Conservation (phyloP, 2,888 invertebrate genomes). For the Laothoe populi region DNA sequence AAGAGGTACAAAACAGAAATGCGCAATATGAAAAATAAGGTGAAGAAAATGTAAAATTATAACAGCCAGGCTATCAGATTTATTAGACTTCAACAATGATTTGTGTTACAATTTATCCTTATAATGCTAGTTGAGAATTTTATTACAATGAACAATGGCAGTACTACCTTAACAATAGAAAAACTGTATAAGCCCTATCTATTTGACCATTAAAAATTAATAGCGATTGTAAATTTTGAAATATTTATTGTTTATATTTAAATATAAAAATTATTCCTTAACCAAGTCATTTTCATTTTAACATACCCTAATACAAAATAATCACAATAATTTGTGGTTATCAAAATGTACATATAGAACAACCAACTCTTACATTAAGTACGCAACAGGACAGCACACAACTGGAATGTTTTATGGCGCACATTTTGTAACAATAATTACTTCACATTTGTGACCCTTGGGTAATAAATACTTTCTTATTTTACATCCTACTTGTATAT, state of each 20-base stretch:
- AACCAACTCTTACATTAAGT: slow-evolving; percentile 68
- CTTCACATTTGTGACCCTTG: slow-evolving; percentile 49
- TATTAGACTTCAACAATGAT: neutral
- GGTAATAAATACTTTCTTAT: slow-evolving; percentile 39
- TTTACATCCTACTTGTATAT: slow-evolving; percentile 28
- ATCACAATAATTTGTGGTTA: slow-evolving; percentile 60
- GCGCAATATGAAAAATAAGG: slow-evolving; percentile 75
- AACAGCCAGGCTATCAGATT: neutral
- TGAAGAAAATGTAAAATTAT: slow-evolving; percentile 66
- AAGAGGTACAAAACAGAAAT: slow-evolving; percentile 79
- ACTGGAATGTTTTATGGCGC: slow-evolving; percentile 74
- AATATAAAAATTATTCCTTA: slow-evolving; percentile 67
- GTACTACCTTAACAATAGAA: neutral
- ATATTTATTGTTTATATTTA: slow-evolving; percentile 70
- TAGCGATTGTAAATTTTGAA: slow-evolving; percentile 44
- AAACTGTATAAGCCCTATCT: neutral
- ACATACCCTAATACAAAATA: slow-evolving; percentile 58
- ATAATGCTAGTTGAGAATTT: neutral
- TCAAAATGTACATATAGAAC: slow-evolving; percentile 80
- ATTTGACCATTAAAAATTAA: slow-evolving; percentile 28
- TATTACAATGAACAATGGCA: neutral
- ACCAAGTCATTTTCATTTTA: slow-evolving; percentile 56
- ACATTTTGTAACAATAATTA: slow-evolving; percentile 39
- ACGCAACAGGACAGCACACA: slow-evolving; percentile 78
- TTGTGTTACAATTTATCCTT: neutral